Conservation (phyloP, 2,113 vertebrate genomes). For the Cromileptes altivelis region DNA sequence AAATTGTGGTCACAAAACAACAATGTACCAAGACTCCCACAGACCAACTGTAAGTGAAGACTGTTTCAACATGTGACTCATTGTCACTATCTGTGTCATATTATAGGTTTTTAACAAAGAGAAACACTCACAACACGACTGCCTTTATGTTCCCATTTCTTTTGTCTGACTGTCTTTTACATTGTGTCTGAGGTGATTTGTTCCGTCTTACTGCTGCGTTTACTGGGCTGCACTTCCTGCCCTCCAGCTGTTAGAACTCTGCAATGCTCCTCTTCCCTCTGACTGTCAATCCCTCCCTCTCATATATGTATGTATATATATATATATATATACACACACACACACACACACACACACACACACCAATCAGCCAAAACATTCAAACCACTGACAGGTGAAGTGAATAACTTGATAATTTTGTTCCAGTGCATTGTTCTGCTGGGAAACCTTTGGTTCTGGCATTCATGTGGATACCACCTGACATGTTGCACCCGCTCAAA, state of each 20-base stretch:
- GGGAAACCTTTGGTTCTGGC: no score
- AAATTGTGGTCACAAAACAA: not conserved
- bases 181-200: constrained; percentile 34
- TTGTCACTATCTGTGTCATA: not conserved
- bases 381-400: no score
- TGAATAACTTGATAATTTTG: no score
- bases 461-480: no score
- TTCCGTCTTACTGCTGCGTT: constrained; percentile 44
- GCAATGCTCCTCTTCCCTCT: not conserved
- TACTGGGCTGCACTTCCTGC: constrained; percentile 61
- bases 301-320: not conserved
- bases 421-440: no score
- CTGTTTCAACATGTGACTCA: not conserved
- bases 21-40: not conserved
- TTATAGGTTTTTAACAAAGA: not conserved
- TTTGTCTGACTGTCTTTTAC: not conserved
- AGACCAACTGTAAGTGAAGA: no score
- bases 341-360: no score
- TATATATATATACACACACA: no score
- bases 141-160: not conserved
- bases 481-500: no score
- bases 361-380: no score
- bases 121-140: not conserved
- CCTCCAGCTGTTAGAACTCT: constrained; percentile 19
- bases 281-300: not conserved